Conservation (phyloP, 2,888 invertebrate species). For the Hyalella azteca region DNA sequence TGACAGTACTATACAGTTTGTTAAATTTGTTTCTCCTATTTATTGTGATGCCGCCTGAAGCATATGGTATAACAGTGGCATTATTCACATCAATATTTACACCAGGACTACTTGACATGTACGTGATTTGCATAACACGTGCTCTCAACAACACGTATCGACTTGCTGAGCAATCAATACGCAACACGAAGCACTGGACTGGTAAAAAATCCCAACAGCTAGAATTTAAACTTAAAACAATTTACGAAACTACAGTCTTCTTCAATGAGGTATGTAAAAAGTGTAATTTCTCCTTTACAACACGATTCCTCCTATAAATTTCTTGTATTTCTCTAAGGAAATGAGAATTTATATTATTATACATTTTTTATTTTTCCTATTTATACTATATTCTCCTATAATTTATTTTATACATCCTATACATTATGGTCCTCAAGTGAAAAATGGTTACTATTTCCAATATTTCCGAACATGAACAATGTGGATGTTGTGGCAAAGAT, state of each 20-base stretch:
- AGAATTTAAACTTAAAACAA: not conserved
- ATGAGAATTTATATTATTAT: too few species aligned
- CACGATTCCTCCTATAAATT: too few species aligned
- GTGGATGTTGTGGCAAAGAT: too few species aligned
- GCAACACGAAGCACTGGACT: not conserved
- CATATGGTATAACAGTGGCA: not conserved
- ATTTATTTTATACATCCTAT: too few species aligned
- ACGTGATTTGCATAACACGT: not conserved
- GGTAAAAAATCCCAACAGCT: not conserved
- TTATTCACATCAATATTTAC: conserved; percentile 7
- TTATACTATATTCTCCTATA: not conserved
- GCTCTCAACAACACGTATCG: not conserved
- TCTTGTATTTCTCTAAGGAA: too few species aligned
- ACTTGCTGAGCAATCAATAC: not conserved
- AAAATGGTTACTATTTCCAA: too few species aligned
- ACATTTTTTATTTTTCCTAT: too few species aligned
- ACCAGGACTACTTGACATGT: conserved; percentile 3
- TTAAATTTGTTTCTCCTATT: not conserved
- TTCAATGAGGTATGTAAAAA: conserved; percentile 3
- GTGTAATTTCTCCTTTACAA: too few species aligned
- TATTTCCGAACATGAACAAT: too few species aligned
- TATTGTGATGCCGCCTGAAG: not conserved
- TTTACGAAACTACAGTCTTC: not conserved
- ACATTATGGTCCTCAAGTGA: too few species aligned
- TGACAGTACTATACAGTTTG: not conserved